Evolutionary conservation across 2,113 vertebrate genomes (phyloP).

Genomic region (Datnioides undecimradiatus): DNA sequence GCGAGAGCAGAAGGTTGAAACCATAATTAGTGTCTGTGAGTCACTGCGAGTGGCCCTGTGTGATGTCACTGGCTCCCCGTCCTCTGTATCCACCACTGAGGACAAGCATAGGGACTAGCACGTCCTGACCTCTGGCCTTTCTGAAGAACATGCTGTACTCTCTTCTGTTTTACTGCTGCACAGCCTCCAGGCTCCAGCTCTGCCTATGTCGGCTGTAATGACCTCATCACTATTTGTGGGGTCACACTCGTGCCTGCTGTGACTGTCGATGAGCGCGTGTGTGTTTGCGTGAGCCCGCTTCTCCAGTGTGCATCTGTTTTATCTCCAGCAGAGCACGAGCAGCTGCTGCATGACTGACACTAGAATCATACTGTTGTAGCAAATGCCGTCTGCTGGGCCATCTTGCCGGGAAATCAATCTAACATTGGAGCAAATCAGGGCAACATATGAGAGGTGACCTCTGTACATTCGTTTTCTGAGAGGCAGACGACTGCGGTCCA

Average conservation of each 20-base stretch:
- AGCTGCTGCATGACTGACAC: slow-evolving; percentile 62
- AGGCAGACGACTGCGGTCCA: slow-evolving; percentile 38
- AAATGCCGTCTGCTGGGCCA: slow-evolving; percentile 52
- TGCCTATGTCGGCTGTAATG: slow-evolving; percentile 43
- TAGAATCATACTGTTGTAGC: slow-evolving; percentile 37
- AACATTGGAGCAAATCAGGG: slow-evolving; percentile 63
- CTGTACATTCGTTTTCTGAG: slow-evolving; percentile 31
- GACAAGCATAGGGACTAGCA: slow-evolving; percentile 58
- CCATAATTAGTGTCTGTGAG: slow-evolving; percentile 75
- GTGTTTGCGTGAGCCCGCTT: neutral
- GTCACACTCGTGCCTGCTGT: slow-evolving; percentile 58
- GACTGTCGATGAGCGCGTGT: slow-evolving; percentile 45
- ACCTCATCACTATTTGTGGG: slow-evolving; percentile 65
- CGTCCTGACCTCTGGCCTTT: slow-evolving; percentile 67
- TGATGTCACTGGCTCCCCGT: slow-evolving; percentile 66
- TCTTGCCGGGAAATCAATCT: slow-evolving; percentile 57
- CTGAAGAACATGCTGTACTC: slow-evolving; percentile 62
- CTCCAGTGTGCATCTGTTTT: slow-evolving; percentile 28
- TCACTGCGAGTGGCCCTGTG: slow-evolving; percentile 51
- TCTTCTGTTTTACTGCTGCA: slow-evolving; percentile 54
- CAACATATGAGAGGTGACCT: slow-evolving; percentile 37
- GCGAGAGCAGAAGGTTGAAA: slow-evolving; percentile 64
- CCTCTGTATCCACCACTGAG: slow-evolving; percentile 47
- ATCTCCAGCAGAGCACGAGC: slow-evolving; percentile 49
- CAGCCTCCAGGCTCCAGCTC: slow-evolving; percentile 38